Base-by-base conservation (phyloP, 2,888 invertebrate species). In the Philaethria dido region DNA sequence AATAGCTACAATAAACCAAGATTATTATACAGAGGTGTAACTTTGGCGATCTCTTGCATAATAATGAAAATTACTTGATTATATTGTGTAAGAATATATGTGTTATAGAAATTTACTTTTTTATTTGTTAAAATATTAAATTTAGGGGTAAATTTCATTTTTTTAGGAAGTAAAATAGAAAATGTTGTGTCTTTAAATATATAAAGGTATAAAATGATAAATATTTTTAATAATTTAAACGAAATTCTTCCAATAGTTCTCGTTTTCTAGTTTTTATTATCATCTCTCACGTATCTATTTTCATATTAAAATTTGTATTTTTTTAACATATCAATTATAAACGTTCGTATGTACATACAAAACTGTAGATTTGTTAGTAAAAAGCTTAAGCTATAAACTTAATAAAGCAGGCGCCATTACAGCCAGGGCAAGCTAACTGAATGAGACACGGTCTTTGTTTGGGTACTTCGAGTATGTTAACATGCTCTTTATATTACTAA, bases 1-100 rank as follows among this genome's bases (percentile, higher is more conserved):
- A 80, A 81, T 80, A 77, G 80, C 81, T 81, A 79, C 77, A 82
- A 85, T 86, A 84, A 85, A 84, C 80, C 83, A 82, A 82, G 77
- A 84, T 81, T 74, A 75, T 64, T 63, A 61, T 60, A 61, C 59
- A 62, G 69, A 73, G 72, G 70, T 73, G 69, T 66, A 65, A 59
- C 64, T 60, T 59, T 33, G 29, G 29, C 14, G 44, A 29, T 64
- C 20, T 18, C 25, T 18, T 57, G 25, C 22, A 25, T 48, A 57
- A 25, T 42, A 14, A 57, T 42, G 20, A 42, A 39, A n/a, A 50
- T 29, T 11, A 39, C 13, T n/a, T 39, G n/a, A 20, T 13, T 9
- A 2, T 25, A 42, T 42, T n/a, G 5, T 42, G 16, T 33, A 50
- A 33, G 1, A 11, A 4, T 13, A 29, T 39, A 39, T 29, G 5